A percentile compares a stretch with the other conserved stretches of the same genome.
phyloP scores from a whole-genome alignment of 2,888 invertebrate genomes.

The Thereva nobilitata region DNA sequence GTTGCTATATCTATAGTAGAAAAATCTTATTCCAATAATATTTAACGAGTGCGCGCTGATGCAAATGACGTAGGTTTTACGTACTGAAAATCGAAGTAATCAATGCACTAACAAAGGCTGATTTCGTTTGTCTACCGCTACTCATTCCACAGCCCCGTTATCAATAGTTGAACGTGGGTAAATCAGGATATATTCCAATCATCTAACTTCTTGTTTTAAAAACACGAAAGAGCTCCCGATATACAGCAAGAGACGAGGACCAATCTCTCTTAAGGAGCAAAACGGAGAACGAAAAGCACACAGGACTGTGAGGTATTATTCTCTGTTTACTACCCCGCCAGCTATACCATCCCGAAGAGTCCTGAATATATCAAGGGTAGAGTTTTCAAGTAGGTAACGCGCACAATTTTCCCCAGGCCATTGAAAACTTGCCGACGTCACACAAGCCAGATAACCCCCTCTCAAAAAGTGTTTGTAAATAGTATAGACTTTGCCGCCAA shows the following conservation, averaged over 20 bases:
- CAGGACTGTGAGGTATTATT: constrained; percentile 12
- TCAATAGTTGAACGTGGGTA: too few species aligned
- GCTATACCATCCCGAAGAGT: not conserved
- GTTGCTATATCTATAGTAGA: too few species aligned
- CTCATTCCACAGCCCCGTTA: too few species aligned
- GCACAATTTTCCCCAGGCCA: constrained; percentile 22
- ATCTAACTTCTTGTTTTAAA: too few species aligned
- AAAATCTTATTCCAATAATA: too few species aligned
- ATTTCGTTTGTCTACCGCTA: too few species aligned
- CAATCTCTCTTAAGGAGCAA: constrained; percentile 10
- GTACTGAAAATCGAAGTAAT: too few species aligned
- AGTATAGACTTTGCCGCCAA: not conserved
- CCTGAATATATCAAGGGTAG: not conserved
- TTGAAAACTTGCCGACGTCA: constrained; percentile 17
- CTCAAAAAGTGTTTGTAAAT: constrained; percentile 28
- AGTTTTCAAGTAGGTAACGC: constrained; percentile 20
- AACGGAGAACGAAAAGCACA: constrained; percentile 4
- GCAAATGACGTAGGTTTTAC: too few species aligned
- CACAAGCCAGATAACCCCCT: constrained; percentile 17
- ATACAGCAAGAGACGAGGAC: constrained; percentile 3
- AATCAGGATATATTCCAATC: too few species aligned
- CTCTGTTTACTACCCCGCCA: constrained; percentile 20
- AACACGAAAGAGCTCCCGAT: too few species aligned
- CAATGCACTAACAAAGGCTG: too few species aligned
- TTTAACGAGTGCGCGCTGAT: too few species aligned